Conservation (phyloP, 2,113 vertebrate genomes). For the Lophius piscatorius region DNA sequence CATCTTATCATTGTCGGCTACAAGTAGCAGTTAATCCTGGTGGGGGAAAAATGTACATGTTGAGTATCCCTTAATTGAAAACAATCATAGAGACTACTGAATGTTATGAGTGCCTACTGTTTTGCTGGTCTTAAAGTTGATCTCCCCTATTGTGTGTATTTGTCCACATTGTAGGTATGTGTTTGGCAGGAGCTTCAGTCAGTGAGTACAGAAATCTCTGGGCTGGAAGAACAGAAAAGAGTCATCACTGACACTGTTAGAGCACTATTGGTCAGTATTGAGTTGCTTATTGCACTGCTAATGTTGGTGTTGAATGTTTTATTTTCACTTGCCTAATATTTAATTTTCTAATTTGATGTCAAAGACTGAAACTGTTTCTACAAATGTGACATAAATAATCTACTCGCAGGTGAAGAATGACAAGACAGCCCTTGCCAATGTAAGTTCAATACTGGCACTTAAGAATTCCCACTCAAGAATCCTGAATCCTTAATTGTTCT, state of each 20-base stretch:
- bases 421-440: constrained; percentile 69
- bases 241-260: constrained; percentile 74
- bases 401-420: constrained; percentile 66
- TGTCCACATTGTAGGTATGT: constrained; percentile 70
- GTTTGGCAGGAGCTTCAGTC: constrained; percentile 82
- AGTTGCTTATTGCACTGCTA: not conserved
- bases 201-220: constrained; percentile 75
- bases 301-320: not conserved
- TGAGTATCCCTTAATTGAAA: too few relatives aligned
- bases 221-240: constrained; percentile 80
- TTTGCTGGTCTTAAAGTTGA: not conserved
- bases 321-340: not conserved
- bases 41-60: too few relatives aligned
- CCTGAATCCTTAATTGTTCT: not conserved
- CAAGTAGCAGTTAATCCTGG: too few relatives aligned
- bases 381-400: constrained; percentile 7
- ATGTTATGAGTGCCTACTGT: too few relatives aligned
- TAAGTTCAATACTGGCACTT: constrained; percentile 60
- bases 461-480: not conserved
- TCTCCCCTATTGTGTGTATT: not conserved
- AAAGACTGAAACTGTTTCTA: too few relatives aligned
- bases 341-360: not conserved
- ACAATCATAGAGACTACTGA: too few relatives aligned
- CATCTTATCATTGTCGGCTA: too few relatives aligned
- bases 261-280: constrained; percentile 78